Evolutionary conservation across 1,140 invertebrate species (phyloP), one percentile per base, ranked within the genome.

Genomic region (Linepithema humile): DNA sequence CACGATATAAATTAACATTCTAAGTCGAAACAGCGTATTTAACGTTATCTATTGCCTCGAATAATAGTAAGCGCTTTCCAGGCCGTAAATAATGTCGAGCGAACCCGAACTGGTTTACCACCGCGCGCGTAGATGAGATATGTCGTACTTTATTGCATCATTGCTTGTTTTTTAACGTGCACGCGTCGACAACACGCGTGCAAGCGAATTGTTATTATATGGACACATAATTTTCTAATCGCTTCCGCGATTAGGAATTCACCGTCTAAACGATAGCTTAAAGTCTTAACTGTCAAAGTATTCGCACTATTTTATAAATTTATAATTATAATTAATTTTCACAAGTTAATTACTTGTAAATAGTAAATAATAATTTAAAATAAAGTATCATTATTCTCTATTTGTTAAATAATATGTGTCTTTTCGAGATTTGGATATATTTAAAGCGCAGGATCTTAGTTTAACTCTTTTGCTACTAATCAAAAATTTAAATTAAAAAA

Each of bases 21-120:
- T 12, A 45, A 64, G 26, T 35, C 26, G 20, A 32, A 75, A 75
- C 40, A 75, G 29, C 26, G 55, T 17, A 48, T n/a, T 75, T 62
- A 62, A 35, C 35, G 35, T 15, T 75, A 62, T 45, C 57, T 62
- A 40, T 64, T 48, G n/a, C 35, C 26, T 75, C 15, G 23, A 75
- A 75, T 64, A 59, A 20, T 40, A 75, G n/a, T 57, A 73, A 73
- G 57, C 55, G 50, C 35, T 73, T 73, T 73, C 35, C 35, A 73
- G 7, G 2, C 7, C 35, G 50, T 73, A 73, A 73, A 73, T 57
- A 73, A 73, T 55, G 38, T 15, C 50, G 7, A 7, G 12, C 50
- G 7, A 7, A 6, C 20, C 9, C 35, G 50, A 73, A 73, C 70
- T 73, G 50, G 50, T 73, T 73, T 73, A 55, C 1, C 35, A 4